Percentiles rank a stretch among this genome's conserved stretches.
Evolutionary conservation across 2,888 invertebrate species (phyloP).

Genomic region (Apeira syringaria): DNA sequence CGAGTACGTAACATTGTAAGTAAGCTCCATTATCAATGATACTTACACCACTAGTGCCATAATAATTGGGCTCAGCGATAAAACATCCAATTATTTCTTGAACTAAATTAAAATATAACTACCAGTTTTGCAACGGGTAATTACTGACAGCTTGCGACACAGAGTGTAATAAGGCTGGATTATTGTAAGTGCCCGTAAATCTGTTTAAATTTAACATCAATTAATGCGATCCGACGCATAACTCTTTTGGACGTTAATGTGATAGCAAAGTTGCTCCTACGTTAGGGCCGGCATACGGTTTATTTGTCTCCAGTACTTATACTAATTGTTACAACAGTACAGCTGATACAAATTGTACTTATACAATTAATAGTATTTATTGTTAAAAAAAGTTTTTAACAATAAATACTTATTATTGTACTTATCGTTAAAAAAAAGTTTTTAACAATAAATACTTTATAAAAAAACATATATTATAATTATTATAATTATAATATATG

Average conservation of each 20-base stretch:
- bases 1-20: no score
- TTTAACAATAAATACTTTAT: no score
- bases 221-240: slow-evolving; percentile 53
- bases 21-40: slow-evolving; percentile 4
- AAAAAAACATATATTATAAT: no score
- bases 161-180: slow-evolving; percentile 35
- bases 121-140: slow-evolving; percentile 26
- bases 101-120: slow-evolving; percentile 27
- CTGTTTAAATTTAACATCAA: slow-evolving; percentile 59
- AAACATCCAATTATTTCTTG: slow-evolving; percentile 26
- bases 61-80: slow-evolving; percentile 11
- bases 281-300: slow-evolving; percentile 7
- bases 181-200: slow-evolving; percentile 47
- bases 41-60: slow-evolving; percentile 7
- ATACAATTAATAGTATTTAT: no score
- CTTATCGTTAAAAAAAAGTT: no score
- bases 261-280: slow-evolving; percentile 58
- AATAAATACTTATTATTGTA: no score
- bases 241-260: slow-evolving; percentile 59
- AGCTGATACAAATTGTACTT: no score
- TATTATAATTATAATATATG: no score
- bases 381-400: no score
- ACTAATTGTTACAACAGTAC: no score
- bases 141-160: slow-evolving; percentile 28
- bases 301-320: not conserved